Conservation (phyloP, 37 sponge, comb jelly and placozoan genomes). For the Cladorhizidae sp. region DNA sequence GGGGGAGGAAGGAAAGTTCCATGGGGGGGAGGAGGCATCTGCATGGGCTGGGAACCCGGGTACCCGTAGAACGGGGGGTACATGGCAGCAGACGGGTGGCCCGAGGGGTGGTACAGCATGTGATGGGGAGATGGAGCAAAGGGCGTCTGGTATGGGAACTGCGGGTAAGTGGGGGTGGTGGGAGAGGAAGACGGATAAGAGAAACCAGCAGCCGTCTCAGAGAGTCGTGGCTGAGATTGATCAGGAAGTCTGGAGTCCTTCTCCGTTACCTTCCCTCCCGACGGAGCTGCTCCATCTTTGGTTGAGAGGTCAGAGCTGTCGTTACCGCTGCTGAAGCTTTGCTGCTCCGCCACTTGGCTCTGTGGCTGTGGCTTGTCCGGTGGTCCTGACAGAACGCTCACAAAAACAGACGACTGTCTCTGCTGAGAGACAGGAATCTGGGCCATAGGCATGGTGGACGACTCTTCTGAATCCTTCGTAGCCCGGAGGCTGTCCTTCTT, state of each 20-base stretch:
- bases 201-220: conserved; percentile 1
- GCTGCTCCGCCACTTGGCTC: too few species aligned
- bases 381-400: conserved; percentile 35
- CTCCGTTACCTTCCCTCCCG: not conserved
- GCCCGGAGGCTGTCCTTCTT: not conserved
- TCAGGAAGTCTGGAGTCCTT: conserved; percentile 5
- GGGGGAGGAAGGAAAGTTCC: conserved; percentile 9
- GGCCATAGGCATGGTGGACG: not conserved
- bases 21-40: conserved; percentile 17
- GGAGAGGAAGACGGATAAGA: conserved; percentile 14
- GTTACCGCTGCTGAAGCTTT: not conserved
- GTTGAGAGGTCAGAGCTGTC: not conserved
- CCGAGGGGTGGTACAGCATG: conserved; percentile 15
- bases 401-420: conserved; percentile 31
- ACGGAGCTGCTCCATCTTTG: not conserved
- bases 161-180: conserved; percentile 10
- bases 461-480: not conserved
- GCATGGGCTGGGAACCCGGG: conserved; percentile 13
- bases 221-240: not conserved
- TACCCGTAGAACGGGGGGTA: conserved; percentile 20
- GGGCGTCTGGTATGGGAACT: conserved; percentile 12
- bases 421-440: not conserved
- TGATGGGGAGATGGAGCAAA: conserved; percentile 17
- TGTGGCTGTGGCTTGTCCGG: not conserved
- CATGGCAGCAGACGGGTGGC: conserved; percentile 21